Evolutionary conservation across 2,888 invertebrate genomes (phyloP).

Genomic region (Amphipoea lucens): DNA sequence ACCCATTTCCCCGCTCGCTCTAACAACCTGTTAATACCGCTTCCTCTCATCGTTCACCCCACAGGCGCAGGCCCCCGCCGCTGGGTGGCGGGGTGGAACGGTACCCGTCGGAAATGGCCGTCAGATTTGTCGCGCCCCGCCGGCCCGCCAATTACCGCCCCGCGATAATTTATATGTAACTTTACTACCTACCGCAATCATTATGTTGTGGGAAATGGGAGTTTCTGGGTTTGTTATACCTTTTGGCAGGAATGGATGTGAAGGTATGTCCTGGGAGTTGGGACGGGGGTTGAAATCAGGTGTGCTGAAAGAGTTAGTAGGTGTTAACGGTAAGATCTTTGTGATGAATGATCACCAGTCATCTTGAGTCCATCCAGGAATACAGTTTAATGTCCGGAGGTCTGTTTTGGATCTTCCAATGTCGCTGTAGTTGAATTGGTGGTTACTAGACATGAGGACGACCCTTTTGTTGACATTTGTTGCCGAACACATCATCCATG

Average conservation of each 20-base stretch:
- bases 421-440: no score
- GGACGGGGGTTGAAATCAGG: constrained; percentile 12
- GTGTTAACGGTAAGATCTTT: background rate
- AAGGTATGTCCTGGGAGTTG: background rate
- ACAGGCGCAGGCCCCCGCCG: constrained; percentile 23
- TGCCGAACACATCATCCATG: background rate
- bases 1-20: background rate
- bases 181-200: constrained; percentile 62
- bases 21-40: constrained; percentile 58
- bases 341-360: background rate
- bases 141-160: constrained; percentile 82
- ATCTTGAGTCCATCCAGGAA: background rate
- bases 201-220: constrained; percentile 58
- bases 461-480: background rate
- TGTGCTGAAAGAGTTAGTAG: background rate
- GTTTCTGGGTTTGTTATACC: constrained; percentile 38
- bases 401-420: background rate
- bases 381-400: background rate
- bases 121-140: constrained; percentile 85
- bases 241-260: background rate
- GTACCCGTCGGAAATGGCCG: constrained; percentile 81
- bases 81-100: constrained; percentile 68
- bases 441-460: background rate
- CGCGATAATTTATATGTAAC: constrained; percentile 73
- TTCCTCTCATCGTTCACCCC: constrained; percentile 8